Base-by-base conservation (phyloP, 2,113 vertebrate genomes). In the Zapornia atra region DNA sequence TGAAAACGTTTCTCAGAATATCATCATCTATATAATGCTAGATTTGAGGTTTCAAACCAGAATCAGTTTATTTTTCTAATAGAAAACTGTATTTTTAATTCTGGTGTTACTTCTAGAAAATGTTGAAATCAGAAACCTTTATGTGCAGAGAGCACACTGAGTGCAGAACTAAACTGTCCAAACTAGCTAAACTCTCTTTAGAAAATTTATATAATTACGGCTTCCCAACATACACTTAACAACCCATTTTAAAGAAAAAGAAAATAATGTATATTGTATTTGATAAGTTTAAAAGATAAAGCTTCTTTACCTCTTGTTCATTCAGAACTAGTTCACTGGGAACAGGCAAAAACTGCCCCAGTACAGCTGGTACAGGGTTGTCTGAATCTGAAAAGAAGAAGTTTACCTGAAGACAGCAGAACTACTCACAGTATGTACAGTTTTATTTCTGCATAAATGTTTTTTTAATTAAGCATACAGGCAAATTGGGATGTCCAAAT, bases 301-400 rank as follows among this genome's bases (percentile, higher is more conserved):
- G 33, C 11, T 60, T 71, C 92, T 91, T 97, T 90, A 98, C 97
- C 92, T 97, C 94, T 79, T 97, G 94, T 42, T 96, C 76, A 76
- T 94, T 93, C 61, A 95, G 87, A 90, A 97, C 96, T 40, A 97
- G 71, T 54, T 97, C 96, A 82, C 88, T 72, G 75, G 91, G 81
- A 51, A 96, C 50, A 48, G 97, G 97, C 85, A 98, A 88, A 89
- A 97, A 75, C 69, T 97, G 97, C 38, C 93, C 95, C 20, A 94
- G 88, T 61, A 97, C 61, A 76, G 96, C 44, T 78, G 92, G 79
- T 92, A 95, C 51, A 50, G 97, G 42, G n/a, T 92, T 94, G 61
- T 86, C 46, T 64, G 50, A 82, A 66, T 97, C 97, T 98, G 93
- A 70, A 95, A 97, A 91, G 70, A 93, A 72, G 57, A 94, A 33